Percentiles rank a stretch among this genome's conserved stretches.
Evolutionary conservation across 1,140 invertebrate genomes (phyloP).

Genomic region (Trichomalopsis sarcophagae): DNA sequence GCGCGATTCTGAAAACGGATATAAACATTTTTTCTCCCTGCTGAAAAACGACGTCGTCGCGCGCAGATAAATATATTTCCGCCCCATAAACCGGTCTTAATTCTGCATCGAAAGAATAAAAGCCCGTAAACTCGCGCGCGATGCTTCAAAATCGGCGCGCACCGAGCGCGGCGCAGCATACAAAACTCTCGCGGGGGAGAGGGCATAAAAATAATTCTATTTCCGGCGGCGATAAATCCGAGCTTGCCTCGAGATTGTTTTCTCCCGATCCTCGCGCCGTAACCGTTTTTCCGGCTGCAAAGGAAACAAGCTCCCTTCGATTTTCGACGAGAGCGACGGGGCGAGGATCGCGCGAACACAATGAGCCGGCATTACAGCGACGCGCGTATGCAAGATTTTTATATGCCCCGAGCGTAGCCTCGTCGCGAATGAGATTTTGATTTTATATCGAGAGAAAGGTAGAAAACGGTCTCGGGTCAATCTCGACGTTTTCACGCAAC

Average conservation of each 20-base stretch:
- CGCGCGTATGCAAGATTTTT: background rate
- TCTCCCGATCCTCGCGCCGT: background rate
- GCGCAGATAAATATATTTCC: background rate
- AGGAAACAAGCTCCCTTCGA: background rate
- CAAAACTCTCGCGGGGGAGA: background rate
- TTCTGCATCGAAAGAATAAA: background rate
- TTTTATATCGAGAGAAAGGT: background rate
- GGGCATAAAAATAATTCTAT: slow-evolving; percentile 1
- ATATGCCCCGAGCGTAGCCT: background rate
- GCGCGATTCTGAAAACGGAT: background rate
- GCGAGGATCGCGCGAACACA: background rate
- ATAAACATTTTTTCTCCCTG: background rate
- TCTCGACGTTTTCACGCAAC: background rate
- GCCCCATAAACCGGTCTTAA: background rate
- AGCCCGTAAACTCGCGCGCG: background rate
- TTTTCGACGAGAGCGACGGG: background rate
- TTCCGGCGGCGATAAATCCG: background rate
- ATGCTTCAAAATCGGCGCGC: background rate
- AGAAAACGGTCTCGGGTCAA: background rate
- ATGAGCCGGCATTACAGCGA: background rate
- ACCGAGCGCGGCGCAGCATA: background rate
- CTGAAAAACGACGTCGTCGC: background rate
- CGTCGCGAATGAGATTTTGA: slow-evolving; percentile 1
- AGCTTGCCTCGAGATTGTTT: background rate
- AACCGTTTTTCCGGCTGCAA: background rate